Evolutionary conservation across 1,140 invertebrate genomes (phyloP).

Genomic region (Aphelenchoides besseyi): DNA sequence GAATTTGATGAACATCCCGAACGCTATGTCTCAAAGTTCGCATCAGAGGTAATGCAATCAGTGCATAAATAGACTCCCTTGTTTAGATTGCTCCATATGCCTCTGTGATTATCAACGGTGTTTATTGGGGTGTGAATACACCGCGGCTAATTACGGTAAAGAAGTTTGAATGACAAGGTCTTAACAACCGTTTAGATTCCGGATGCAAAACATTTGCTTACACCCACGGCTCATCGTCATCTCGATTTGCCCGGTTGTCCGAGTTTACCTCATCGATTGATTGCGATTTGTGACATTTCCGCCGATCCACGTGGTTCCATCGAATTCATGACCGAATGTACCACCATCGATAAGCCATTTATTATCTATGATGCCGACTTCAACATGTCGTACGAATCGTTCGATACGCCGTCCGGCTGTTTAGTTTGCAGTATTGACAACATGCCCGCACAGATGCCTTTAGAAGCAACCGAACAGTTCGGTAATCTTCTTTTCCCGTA

Average conservation of each 20-base stretch:
- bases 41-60: slow-evolving; percentile 72
- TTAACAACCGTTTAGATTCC: slow-evolving; percentile 70
- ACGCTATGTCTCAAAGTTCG: slow-evolving; percentile 89
- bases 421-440: slow-evolving; percentile 98
- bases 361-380: slow-evolving; percentile 96
- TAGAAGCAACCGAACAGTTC: slow-evolving; percentile 95
- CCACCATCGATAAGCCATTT: slow-evolving; percentile 97
- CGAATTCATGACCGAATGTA: slow-evolving; percentile 99
- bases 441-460: slow-evolving; percentile 96
- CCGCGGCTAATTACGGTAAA: slow-evolving; percentile 80
- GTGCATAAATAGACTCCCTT: not conserved
- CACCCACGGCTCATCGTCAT: slow-evolving; percentile 64
- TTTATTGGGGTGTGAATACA: slow-evolving; percentile 95
- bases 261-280: slow-evolving; percentile 75
- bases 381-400: slow-evolving; percentile 71
- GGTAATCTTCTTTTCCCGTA: slow-evolving; percentile 86
- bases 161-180: not conserved
- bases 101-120: slow-evolving; percentile 92
- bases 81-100: slow-evolving; percentile 89
- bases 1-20: slow-evolving; percentile 91
- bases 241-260: slow-evolving; percentile 75
- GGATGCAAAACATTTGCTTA: slow-evolving; percentile 87
- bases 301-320: slow-evolving; percentile 98
- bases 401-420: slow-evolving; percentile 71
- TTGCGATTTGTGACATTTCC: slow-evolving; percentile 90